Conservation (phyloP, 23 tunicate species). For the Halocynthia roretzi region DNA sequence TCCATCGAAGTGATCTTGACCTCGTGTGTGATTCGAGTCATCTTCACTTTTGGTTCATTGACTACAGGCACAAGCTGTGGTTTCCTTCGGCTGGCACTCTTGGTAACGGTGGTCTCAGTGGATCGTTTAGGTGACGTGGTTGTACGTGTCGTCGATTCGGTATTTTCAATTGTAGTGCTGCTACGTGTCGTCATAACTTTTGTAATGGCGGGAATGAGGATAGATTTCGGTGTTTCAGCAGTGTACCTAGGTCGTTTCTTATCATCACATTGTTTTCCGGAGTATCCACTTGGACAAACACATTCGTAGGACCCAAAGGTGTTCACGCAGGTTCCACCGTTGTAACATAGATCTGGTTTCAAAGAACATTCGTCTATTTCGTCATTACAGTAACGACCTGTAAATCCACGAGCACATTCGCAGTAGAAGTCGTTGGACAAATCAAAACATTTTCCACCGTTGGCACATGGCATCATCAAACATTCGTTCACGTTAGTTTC, state of each 20-base stretch:
- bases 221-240: background rate
- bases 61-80: background rate
- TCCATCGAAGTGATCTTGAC: background rate
- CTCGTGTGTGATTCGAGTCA: slow-evolving; percentile 14
- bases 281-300: slow-evolving; percentile 47
- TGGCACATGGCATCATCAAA: slow-evolving; percentile 67
- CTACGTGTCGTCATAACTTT: background rate
- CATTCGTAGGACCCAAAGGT: slow-evolving; percentile 56
- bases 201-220: background rate
- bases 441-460: slow-evolving; percentile 66
- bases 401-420: slow-evolving; percentile 61
- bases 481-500: slow-evolving; percentile 57
- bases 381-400: slow-evolving; percentile 45
- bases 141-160: background rate
- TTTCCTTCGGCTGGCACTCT: background rate
- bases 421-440: slow-evolving; percentile 54
- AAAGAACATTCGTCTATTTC: slow-evolving; percentile 71
- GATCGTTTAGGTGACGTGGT: no score
- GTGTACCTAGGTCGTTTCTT: background rate
- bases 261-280: slow-evolving; percentile 56
- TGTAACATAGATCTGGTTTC: slow-evolving; percentile 33
- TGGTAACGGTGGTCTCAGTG: no score
- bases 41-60: background rate
- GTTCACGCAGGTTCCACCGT: slow-evolving; percentile 63
- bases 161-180: background rate